phyloP scores from a whole-genome alignment of 2,888 invertebrate species.

The Apodemia mormo region DNA sequence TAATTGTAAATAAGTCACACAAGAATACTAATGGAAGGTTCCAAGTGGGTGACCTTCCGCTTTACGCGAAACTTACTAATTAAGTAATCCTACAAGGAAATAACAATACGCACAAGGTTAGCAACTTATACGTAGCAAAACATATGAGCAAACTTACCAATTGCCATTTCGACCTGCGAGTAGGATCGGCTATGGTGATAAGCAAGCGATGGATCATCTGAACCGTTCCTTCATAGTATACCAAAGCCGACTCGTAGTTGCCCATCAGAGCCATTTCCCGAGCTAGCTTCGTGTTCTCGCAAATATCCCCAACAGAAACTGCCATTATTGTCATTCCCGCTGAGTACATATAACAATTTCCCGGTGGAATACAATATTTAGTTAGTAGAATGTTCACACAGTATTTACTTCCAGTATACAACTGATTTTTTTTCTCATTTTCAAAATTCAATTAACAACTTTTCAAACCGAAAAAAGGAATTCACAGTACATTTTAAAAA shows the following conservation, averaged over 20 bases:
- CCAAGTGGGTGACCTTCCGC: conserved; percentile 65
- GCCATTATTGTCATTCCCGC: conserved; percentile 91
- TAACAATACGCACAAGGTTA: conserved; percentile 65
- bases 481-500: conserved; percentile 18
- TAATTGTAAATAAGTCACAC: conserved; percentile 46
- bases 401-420: not conserved
- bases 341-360: conserved; percentile 74
- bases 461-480: conserved; percentile 16
- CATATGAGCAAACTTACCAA: conserved; percentile 81
- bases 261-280: conserved; percentile 97
- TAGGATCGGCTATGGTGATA: conserved; percentile 88
- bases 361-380: conserved; percentile 50
- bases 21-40: conserved; percentile 42
- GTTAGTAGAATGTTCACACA: not conserved
- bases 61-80: conserved; percentile 63
- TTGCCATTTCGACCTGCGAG: conserved; percentile 94
- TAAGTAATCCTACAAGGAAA: conserved; percentile 71
- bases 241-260: conserved; percentile 96
- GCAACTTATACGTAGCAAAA: conserved; percentile 44
- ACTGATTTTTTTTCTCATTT: conserved; percentile 20
- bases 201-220: conserved; percentile 94
- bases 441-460: conserved; percentile 17
- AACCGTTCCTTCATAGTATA: conserved; percentile 96
- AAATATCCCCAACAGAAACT: conserved; percentile 94
- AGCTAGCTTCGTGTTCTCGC: conserved; percentile 96